Percentiles rank a stretch among this genome's conserved stretches.
Conservation (phyloP, 23 tunicate species). For the Clavelina lepadiformis region DNA sequence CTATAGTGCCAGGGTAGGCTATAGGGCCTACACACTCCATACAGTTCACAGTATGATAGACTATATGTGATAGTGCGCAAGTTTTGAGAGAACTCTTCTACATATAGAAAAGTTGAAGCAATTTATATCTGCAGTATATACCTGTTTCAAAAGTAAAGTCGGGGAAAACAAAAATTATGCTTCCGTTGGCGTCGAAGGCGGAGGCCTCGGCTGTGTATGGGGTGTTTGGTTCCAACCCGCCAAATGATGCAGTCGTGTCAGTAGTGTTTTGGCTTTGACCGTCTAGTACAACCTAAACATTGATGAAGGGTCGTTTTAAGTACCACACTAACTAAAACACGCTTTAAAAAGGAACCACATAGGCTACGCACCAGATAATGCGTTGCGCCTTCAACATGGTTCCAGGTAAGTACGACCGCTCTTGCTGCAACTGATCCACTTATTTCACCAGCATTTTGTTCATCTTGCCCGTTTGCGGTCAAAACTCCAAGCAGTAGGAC, state of each 20-base stretch:
- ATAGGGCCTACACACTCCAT: neutral
- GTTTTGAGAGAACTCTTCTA: too few species aligned
- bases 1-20: neutral
- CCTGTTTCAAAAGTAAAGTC: too few species aligned
- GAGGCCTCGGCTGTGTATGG: constrained; percentile 2
- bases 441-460: neutral
- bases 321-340: too few species aligned
- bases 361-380: neutral
- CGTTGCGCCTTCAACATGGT: constrained; percentile 1
- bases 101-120: too few species aligned
- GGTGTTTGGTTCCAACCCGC: constrained; percentile 4
- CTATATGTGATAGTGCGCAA: too few species aligned
- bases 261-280: constrained; percentile 18
- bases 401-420: constrained; percentile 7
- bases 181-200: neutral
- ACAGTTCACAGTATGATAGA: constrained; percentile 12
- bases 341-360: too few species aligned
- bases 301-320: too few species aligned
- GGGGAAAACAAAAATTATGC: too few species aligned
- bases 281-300: constrained; percentile 14
- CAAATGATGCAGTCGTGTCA: neutral
- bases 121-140: too few species aligned
- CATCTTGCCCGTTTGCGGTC: neutral
- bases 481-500: constrained; percentile 6
- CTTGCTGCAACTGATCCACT: neutral